Base-by-base conservation (phyloP, 2,797 vertebrate species). In the Phataginus tricuspis region DNA sequence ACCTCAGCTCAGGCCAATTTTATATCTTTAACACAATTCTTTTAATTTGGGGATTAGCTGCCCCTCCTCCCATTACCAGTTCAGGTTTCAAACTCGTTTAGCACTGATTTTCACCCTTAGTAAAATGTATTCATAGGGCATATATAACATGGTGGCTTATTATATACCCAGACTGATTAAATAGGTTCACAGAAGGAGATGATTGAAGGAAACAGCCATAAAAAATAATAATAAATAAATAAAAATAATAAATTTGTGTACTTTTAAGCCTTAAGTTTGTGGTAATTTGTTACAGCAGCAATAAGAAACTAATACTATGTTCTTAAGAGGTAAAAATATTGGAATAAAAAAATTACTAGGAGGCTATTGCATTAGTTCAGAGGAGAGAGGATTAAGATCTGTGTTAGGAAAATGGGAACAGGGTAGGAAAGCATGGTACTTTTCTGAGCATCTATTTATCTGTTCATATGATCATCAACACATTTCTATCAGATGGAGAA, bases 131-230 rank as follows among this genome's bases (percentile, higher is more conserved):
- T 96, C 80, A 55, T 7, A 49, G 79, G 51, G 71, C 7, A 78
- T 69, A 57, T 72, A 14, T 34, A 45, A 69, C 31, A 88, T 84
- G 34, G 66, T 74, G 71, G 25, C 27, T 91, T 83, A 42, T 87
- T 83, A 64, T 55, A 53, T 0, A 82, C 21, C n/a, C 16, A 96
- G 53, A 51, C 14, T 80, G 37, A 96, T 93, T 90, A 96, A 95
- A 69, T 34, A 78, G 45, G 57, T 89, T 90, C 82, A 91, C 7
- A 61, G 34, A 89, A 86, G 66, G 37, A 75, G 15, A 29, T 63
- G n/a, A 86, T 25, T 51, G 74, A 86, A 72, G 37, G 49, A 91
- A 78, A 90, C 49, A 90, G 7, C 13, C 45, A 45, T 45, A 45
- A 45, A 45, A 45, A 42, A 42, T 7, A 45, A 11, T 10, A 45